Conservation (phyloP, 2,797 vertebrate species). For the Dipus sagitta region DNA sequence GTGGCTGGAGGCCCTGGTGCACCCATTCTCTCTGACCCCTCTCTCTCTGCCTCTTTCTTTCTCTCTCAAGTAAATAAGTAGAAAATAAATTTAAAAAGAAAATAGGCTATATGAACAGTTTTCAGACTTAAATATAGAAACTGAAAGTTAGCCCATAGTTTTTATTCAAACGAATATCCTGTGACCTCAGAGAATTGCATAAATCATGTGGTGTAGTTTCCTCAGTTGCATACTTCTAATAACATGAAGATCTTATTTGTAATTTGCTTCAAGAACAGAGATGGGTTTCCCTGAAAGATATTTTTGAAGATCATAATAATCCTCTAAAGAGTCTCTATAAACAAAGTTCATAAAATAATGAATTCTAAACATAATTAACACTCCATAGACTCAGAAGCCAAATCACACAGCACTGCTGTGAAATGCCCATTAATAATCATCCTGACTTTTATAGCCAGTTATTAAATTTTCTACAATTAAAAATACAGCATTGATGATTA, state of each 20-base stretch:
- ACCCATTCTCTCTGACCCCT: too few relatives aligned
- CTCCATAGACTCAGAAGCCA: slow-evolving; percentile 49
- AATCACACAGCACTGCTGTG: slow-evolving; percentile 34
- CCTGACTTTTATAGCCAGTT: slow-evolving; percentile 42
- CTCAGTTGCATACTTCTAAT: slow-evolving; percentile 67
- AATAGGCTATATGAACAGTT: background rate
- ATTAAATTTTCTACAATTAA: slow-evolving; percentile 60
- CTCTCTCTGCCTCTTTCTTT: too few relatives aligned
- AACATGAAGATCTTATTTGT: slow-evolving; percentile 78
- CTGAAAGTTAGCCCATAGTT: background rate
- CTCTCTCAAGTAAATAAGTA: too few relatives aligned
- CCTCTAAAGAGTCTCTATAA: slow-evolving; percentile 56
- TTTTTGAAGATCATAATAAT: slow-evolving; percentile 74
- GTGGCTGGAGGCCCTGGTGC: too few relatives aligned
- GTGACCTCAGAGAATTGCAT: slow-evolving; percentile 65
- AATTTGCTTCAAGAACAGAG: slow-evolving; percentile 82
- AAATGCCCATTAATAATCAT: slow-evolving; percentile 44
- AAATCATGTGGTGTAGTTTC: slow-evolving; percentile 59
- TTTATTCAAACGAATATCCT: slow-evolving; percentile 71
- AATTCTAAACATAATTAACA: slow-evolving; percentile 70
- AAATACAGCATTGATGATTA: slow-evolving; percentile 12
- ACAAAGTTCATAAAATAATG: slow-evolving; percentile 73
- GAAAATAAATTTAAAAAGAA: too few relatives aligned
- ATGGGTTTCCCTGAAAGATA: slow-evolving; percentile 69
- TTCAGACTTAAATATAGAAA: background rate